Conservation (phyloP, 2,797 vertebrate species). For the Molothrus aeneus region DNA sequence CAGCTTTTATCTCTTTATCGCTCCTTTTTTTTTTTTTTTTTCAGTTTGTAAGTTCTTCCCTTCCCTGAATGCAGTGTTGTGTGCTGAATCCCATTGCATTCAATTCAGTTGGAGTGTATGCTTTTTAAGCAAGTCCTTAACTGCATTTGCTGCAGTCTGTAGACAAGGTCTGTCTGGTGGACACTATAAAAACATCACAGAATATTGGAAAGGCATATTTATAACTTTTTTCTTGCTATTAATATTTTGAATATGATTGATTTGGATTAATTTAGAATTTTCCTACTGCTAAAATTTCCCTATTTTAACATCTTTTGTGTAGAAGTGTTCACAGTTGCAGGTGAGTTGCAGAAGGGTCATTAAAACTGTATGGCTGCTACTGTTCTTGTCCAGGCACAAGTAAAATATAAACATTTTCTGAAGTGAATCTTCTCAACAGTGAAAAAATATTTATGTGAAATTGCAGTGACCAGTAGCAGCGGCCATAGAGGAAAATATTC, state of each 20-base stretch:
- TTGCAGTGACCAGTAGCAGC: neutral
- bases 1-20: neutral
- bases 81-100: neutral
- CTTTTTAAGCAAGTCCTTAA: neutral
- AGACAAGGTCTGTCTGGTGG: neutral
- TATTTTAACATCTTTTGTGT: neutral
- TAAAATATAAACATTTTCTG: neutral
- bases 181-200: neutral
- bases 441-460: neutral
- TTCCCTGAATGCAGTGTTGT: neutral
- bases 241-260: neutral
- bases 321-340: neutral
- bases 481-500: neutral
- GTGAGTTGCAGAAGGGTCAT: neutral
- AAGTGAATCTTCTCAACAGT: neutral
- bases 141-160: neutral
- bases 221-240: neutral
- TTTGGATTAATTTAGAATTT: neutral
- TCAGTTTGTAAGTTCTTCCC: neutral
- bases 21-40: neutral
- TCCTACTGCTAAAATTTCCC: neutral
- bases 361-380: neutral
- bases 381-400: neutral
- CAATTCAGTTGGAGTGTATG: neutral
- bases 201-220: neutral